These are phyloP conservation scores for Myiopsitta monachus DNA, from an alignment of 2,113 vertebrate species.

Conservation along the genomic window DNA sequence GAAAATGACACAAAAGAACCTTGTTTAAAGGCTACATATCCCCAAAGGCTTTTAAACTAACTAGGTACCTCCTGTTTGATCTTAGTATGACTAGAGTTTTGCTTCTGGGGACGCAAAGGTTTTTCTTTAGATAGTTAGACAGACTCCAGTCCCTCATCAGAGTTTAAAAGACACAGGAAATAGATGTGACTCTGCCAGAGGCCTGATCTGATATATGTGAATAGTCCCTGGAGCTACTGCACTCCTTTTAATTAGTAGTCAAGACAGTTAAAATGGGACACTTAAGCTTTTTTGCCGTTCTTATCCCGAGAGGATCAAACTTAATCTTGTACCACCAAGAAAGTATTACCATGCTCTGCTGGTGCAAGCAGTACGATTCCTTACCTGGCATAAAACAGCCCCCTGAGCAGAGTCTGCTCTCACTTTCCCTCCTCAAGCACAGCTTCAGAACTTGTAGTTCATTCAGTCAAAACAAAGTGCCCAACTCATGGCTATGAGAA, in stretches of 20 bases:
- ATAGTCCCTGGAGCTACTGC: background rate
- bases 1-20: constrained; percentile 9
- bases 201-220: accelerated
- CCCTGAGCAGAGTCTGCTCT: background rate
- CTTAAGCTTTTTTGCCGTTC: background rate
- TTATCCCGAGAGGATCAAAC: background rate
- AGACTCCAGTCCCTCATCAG: constrained; percentile 30
- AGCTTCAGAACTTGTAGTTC: background rate
- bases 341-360: background rate
- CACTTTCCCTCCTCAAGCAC: background rate
- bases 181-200: background rate
- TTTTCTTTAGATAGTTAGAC: background rate
- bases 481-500: background rate
- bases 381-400: background rate
- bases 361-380: background rate
- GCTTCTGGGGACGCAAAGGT: constrained; percentile 13
- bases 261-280: background rate
- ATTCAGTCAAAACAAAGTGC: background rate
- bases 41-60: constrained; percentile 44
- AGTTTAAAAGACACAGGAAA: constrained; percentile 21
- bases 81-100: background rate
- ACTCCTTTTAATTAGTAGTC: background rate
- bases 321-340: background rate
- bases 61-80: constrained; percentile 39
- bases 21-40: background rate